Percentiles rank a stretch among this genome's conserved stretches.
Evolutionary conservation across 2,113 vertebrate species (phyloP).

Genomic region (Oryzias javanicus): DNA sequence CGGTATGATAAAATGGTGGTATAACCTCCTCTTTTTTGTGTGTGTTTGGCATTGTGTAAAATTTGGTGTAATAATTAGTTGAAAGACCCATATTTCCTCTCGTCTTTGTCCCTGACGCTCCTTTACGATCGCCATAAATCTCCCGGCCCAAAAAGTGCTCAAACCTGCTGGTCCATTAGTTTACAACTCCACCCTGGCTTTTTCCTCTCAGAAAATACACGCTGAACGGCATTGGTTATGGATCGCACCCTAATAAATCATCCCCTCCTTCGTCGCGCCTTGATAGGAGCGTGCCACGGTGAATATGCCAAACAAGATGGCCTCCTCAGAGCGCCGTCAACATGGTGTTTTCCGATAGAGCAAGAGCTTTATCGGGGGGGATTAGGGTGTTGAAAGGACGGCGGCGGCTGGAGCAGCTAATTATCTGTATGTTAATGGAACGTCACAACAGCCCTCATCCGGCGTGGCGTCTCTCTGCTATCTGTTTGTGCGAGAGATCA

Average conservation of each 20-base stretch:
- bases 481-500: slow-evolving; percentile 35
- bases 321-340: slow-evolving; percentile 63
- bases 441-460: slow-evolving; percentile 56
- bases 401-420: slow-evolving; percentile 62
- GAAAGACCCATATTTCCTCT: slow-evolving; percentile 59
- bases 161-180: slow-evolving; percentile 77
- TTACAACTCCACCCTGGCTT: slow-evolving; percentile 70
- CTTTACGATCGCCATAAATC: slow-evolving; percentile 79
- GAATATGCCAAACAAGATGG: slow-evolving; percentile 73
- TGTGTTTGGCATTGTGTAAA: slow-evolving; percentile 49
- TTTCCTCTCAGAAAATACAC: slow-evolving; percentile 70
- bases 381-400: slow-evolving; percentile 63
- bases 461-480: slow-evolving; percentile 20
- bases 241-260: slow-evolving; percentile 75
- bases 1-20: slow-evolving; percentile 53
- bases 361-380: slow-evolving; percentile 68
- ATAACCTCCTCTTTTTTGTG: slow-evolving; percentile 32
- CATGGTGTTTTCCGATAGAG: slow-evolving; percentile 72
- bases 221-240: slow-evolving; percentile 61
- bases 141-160: slow-evolving; percentile 65
- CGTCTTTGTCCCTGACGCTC: slow-evolving; percentile 74
- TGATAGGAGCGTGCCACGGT: slow-evolving; percentile 60
- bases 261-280: slow-evolving; percentile 55
- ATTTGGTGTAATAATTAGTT: slow-evolving; percentile 64
- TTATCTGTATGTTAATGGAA: slow-evolving; percentile 76